Evolutionary conservation across 2,113 vertebrate genomes (phyloP).

Genomic region (Chrysemys picta): DNA sequence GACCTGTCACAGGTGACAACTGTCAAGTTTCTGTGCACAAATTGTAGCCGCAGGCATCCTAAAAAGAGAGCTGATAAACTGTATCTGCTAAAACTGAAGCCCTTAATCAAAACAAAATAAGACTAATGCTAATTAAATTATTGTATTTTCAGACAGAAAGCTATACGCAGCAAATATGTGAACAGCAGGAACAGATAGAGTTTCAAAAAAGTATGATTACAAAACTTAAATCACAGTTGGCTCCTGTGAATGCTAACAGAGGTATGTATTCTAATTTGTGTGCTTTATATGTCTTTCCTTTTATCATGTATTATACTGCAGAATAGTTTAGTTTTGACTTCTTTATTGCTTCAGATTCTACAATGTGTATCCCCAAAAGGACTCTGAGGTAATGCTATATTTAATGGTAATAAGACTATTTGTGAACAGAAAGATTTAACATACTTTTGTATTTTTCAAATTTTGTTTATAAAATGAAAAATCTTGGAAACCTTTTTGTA

Average conservation of each 20-base stretch:
- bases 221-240: slow-evolving; percentile 83
- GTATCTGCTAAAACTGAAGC: slow-evolving; percentile 30
- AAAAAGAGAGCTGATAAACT: slow-evolving; percentile 21
- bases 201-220: slow-evolving; percentile 88
- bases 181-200: slow-evolving; percentile 91
- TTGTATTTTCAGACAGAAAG: slow-evolving; percentile 88
- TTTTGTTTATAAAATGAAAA: slow-evolving; percentile 68
- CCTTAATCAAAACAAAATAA: slow-evolving; percentile 39
- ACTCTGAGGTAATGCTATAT: neutral
- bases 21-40: neutral
- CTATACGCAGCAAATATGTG: slow-evolving; percentile 88
- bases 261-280: slow-evolving; percentile 74
- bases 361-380: slow-evolving; percentile 30
- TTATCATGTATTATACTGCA: slow-evolving; percentile 46
- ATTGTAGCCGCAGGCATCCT: neutral
- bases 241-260: slow-evolving; percentile 77
- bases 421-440: slow-evolving; percentile 57
- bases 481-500: slow-evolving; percentile 54
- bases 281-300: slow-evolving; percentile 29
- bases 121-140: slow-evolving; percentile 72
- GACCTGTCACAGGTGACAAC: neutral
- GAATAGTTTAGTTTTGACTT: slow-evolving; percentile 57
- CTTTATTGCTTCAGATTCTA: slow-evolving; percentile 54
- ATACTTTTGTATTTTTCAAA: slow-evolving; percentile 57
- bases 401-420: slow-evolving; percentile 35